Evolutionary conservation across 2,797 vertebrate species (phyloP).

Genomic region (Betta splendens): DNA sequence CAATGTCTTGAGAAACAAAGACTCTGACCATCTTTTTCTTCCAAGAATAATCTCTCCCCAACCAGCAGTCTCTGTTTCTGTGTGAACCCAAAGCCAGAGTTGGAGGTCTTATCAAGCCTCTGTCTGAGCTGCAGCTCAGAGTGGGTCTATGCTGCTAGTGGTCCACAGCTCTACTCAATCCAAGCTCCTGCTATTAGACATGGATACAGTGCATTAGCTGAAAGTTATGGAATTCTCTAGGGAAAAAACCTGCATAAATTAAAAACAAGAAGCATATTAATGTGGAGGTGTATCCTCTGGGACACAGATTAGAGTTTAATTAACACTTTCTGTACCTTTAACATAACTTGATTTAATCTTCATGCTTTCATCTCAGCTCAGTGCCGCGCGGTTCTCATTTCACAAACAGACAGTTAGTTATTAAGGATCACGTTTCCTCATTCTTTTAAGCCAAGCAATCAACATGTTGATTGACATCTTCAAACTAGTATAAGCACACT

Average conservation of each 20-base stretch:
- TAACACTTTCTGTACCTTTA: no score
- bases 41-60: constrained; percentile 24
- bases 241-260: not conserved
- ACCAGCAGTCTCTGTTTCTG: constrained; percentile 56
- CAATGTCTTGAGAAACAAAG: constrained; percentile 26
- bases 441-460: constrained; percentile 19
- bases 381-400: not conserved
- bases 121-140: constrained; percentile 42
- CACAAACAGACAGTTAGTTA: not conserved
- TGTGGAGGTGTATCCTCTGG: no score
- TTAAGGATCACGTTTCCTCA: constrained; percentile 7
- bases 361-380: not conserved
- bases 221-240: not conserved
- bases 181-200: constrained; percentile 20
- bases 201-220: not conserved
- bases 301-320: no score
- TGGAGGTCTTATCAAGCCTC: constrained; percentile 68
- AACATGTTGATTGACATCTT: constrained; percentile 33
- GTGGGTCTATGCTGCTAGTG: constrained; percentile 31
- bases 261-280: no score
- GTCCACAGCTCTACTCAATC: constrained; percentile 31
- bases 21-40: constrained; percentile 15
- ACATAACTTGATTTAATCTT: not conserved
- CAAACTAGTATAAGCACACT: constrained; percentile 21
- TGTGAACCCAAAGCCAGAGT: constrained; percentile 53